These are phyloP conservation scores for Arenaria interpres DNA, from an alignment of 2,113 vertebrate genomes.

Conservation along the genomic window DNA sequence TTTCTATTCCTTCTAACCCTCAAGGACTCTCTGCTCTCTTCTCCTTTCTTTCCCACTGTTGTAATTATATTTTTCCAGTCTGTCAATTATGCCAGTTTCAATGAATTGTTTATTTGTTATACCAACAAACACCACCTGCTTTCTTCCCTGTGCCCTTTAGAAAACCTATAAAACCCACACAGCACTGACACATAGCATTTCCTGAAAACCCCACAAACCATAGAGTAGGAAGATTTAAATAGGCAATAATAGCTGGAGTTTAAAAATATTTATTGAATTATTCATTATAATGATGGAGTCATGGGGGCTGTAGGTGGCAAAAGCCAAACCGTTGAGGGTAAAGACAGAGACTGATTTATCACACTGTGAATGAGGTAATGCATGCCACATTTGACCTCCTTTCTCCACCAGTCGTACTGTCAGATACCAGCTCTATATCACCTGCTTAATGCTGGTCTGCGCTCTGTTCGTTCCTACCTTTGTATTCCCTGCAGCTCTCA, in stretches of 20 bases:
- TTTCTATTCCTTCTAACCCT: neutral
- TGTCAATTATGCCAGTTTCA: neutral
- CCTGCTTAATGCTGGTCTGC: neutral
- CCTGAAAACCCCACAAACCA: neutral
- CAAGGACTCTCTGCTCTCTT: neutral
- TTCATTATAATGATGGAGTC: neutral
- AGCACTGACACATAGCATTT: neutral
- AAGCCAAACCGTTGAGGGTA: neutral
- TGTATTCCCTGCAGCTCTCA: accelerated
- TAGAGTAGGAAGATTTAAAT: neutral
- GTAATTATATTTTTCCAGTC: neutral
- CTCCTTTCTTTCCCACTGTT: neutral
- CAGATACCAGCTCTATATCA: neutral
- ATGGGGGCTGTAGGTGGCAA: neutral
- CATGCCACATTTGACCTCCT: neutral
- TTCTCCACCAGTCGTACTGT: neutral
- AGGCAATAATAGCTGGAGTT: neutral
- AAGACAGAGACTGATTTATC: neutral
- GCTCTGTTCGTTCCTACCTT: neutral
- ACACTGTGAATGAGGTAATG: neutral
- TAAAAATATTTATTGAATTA: slow-evolving; percentile 8
- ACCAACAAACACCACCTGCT: neutral
- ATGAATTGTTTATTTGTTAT: neutral
- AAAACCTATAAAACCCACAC: neutral
- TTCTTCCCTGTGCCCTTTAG: neutral